These are phyloP conservation scores for Aythya baeri DNA, from an alignment of 2,113 vertebrate species.

Conservation along the genomic window DNA sequence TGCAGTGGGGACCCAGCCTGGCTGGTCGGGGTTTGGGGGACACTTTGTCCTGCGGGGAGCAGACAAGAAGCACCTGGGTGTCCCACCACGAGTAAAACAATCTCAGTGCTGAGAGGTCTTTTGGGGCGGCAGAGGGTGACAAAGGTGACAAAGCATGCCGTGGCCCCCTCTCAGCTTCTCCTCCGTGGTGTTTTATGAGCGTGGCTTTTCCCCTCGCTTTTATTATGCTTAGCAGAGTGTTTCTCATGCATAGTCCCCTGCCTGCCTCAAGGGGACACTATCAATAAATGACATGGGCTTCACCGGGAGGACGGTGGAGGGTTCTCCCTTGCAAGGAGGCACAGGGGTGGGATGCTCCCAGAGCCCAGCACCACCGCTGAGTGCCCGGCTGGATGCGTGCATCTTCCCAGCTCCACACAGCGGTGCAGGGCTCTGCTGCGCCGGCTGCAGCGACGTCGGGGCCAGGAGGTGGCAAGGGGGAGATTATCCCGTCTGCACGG, in stretches of 20 bases:
- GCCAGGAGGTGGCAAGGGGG: background rate
- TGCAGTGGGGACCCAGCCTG: rapidly evolving
- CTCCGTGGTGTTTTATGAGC: background rate
- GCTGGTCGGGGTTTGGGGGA: no score
- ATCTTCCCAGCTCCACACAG: rapidly evolving
- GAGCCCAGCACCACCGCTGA: no score
- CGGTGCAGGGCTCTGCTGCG: background rate
- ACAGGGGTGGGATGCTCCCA: background rate
- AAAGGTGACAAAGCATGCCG: background rate
- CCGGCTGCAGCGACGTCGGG: background rate
- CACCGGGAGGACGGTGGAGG: rapidly evolving
- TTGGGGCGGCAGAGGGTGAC: background rate
- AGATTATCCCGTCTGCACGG: background rate
- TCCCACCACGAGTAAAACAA: rapidly evolving
- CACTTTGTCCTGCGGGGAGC: background rate
- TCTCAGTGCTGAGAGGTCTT: background rate
- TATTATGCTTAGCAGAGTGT: background rate
- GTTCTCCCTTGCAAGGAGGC: background rate
- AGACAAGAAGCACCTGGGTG: rapidly evolving
- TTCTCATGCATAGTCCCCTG: background rate
- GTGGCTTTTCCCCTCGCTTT: constrained; percentile 24
- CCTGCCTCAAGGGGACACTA: background rate
- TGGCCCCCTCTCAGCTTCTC: constrained; percentile 11
- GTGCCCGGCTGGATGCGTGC: no score
- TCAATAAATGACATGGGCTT: background rate